Evolutionary conservation across 2,888 invertebrate species (phyloP).

Genomic region (Leptothorax acervorum): DNA sequence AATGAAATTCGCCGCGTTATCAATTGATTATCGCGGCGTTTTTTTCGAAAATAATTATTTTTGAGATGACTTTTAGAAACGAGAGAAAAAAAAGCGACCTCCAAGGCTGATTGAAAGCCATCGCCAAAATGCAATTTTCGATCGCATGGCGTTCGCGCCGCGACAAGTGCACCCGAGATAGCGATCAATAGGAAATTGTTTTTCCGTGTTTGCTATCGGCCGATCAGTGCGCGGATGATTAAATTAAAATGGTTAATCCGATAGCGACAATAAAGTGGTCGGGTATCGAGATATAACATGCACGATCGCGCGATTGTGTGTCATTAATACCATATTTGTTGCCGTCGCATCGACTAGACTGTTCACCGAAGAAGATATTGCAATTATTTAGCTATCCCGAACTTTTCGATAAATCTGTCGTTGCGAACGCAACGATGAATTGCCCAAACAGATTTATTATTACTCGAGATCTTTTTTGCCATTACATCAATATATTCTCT

Average conservation of each 20-base stretch:
- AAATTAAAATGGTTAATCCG: constrained; percentile 82
- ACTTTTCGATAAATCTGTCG: constrained; percentile 1
- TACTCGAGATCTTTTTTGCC: background rate
- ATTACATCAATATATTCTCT: background rate
- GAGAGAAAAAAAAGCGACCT: constrained; percentile 36
- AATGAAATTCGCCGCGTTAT: background rate
- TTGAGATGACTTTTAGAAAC: constrained; percentile 21
- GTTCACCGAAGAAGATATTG: constrained; percentile 61
- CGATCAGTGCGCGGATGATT: constrained; percentile 79
- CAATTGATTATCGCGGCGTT: background rate
- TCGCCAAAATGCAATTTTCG: constrained; percentile 69
- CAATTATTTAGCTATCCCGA: constrained; percentile 56
- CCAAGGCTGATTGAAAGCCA: constrained; percentile 57
- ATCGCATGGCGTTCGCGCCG: constrained; percentile 58
- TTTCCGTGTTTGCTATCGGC: constrained; percentile 79
- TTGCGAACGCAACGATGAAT: no score
- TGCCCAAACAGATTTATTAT: background rate
- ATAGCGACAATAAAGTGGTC: constrained; percentile 79
- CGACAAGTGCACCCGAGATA: constrained; percentile 74
- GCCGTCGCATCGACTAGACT: constrained; percentile 59
- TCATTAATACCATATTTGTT: constrained; percentile 73
- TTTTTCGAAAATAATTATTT: constrained; percentile 28
- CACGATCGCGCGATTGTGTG: constrained; percentile 74
- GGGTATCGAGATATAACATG: constrained; percentile 74
- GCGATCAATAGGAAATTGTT: constrained; percentile 78